Conservation (phyloP, 2,113 vertebrate genomes). For the Corythornis madagascariensis region DNA sequence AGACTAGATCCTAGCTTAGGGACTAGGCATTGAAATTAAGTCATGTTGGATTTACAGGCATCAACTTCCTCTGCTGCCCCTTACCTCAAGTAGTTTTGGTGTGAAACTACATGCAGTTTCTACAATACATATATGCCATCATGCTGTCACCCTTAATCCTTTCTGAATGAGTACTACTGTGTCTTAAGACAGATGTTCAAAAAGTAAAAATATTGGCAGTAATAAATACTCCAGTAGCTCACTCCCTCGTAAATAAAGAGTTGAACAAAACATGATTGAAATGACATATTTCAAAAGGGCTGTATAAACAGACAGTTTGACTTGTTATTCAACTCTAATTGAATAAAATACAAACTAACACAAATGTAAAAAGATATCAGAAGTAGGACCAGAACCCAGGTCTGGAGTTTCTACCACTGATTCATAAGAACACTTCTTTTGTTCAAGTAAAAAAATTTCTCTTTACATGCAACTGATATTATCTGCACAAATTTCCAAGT, state of each 20-base stretch:
- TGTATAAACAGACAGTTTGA: conserved; percentile 19
- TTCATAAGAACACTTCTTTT: conserved; percentile 56
- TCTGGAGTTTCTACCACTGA: conserved; percentile 52
- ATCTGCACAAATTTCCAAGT: conserved; percentile 16
- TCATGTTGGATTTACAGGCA: background rate
- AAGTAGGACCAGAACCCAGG: conserved; percentile 41
- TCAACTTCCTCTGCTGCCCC: background rate
- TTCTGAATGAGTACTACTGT: background rate
- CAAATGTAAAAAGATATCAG: conserved; percentile 54
- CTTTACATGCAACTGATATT: conserved; percentile 9
- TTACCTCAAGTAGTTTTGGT: background rate
- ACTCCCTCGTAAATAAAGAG: background rate
- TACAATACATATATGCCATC: background rate
- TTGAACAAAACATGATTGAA: conserved; percentile 1
- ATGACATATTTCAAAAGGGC: background rate
- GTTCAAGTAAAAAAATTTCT: conserved; percentile 53
- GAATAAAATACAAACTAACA: conserved; percentile 43
- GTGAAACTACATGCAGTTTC: background rate
- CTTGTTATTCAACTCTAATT: background rate
- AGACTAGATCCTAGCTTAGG: background rate
- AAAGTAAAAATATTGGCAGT: background rate
- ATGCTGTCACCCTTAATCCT: background rate
- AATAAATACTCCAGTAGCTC: background rate
- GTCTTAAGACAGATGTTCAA: background rate
- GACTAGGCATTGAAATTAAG: background rate